These are phyloP conservation scores for Colossoma macropomum DNA, from an alignment of 2,113 vertebrate species.

Conservation along the genomic window DNA sequence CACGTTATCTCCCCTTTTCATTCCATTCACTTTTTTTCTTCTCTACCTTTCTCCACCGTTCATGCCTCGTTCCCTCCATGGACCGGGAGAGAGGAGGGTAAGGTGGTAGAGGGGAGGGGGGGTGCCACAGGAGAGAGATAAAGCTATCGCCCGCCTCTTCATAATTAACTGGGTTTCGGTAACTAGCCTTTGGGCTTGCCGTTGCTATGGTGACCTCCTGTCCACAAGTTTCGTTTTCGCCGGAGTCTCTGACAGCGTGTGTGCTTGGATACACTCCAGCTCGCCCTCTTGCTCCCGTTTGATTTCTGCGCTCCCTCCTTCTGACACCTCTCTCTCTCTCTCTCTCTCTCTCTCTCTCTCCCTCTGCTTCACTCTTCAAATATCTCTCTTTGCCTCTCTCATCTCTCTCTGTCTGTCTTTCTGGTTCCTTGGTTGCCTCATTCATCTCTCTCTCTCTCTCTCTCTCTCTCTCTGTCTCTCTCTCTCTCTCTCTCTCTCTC, in stretches of 20 bases:
- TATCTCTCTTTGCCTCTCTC: neutral
- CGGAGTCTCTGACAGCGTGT: slow-evolving; percentile 47
- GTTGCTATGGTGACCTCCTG: slow-evolving; percentile 60
- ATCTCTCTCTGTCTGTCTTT: no score
- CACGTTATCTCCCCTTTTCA: neutral
- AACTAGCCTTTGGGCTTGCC: slow-evolving; percentile 62
- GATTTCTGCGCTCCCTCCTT: slow-evolving; percentile 31
- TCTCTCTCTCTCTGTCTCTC: no score
- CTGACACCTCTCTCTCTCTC: slow-evolving; percentile 17
- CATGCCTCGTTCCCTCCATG: neutral
- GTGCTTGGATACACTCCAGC: slow-evolving; percentile 51
- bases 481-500: slow-evolving; percentile 35
- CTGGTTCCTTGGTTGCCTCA: neutral
- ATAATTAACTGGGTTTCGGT: slow-evolving; percentile 67
- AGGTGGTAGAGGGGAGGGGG: neutral
- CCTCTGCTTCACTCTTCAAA: slow-evolving; percentile 24
- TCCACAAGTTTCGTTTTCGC: slow-evolving; percentile 50
- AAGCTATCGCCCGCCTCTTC: slow-evolving; percentile 57
- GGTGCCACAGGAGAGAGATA: slow-evolving; percentile 53
- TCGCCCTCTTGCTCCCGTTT: slow-evolving; percentile 22
- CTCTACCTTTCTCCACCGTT: neutral
- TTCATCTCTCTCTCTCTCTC: neutral
- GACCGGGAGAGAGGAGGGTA: neutral
- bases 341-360: slow-evolving; percentile 46
- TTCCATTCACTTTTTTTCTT: slow-evolving; percentile 5